Conservation (phyloP, 2,797 vertebrate genomes). For the Cheirogaleus major region DNA sequence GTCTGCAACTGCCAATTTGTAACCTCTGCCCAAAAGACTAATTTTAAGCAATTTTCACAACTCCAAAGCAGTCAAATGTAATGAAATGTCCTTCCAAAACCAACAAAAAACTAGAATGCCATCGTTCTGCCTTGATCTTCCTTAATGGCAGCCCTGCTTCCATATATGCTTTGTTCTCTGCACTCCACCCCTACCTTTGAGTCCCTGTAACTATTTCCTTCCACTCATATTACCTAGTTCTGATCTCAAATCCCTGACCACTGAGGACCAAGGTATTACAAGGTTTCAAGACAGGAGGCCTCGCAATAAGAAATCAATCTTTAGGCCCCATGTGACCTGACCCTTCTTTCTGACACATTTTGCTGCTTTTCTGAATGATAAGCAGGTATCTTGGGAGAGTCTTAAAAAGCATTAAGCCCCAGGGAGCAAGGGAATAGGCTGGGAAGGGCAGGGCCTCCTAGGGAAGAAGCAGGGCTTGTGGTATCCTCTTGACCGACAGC, state of each 20-base stretch:
- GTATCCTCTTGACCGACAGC: not conserved
- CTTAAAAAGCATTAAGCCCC: not conserved
- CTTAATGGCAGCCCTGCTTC: not conserved
- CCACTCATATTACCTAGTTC: not conserved
- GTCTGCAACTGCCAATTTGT: not conserved
- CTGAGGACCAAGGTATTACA: not conserved
- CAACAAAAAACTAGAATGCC: not conserved
- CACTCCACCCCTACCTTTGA: not conserved
- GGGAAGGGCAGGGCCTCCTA: not conserved
- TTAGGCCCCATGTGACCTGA: not conserved
- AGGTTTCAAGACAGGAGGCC: not conserved
- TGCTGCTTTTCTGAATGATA: not conserved
- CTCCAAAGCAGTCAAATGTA: not conserved
- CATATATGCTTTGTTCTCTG: not conserved
- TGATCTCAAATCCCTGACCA: not conserved
- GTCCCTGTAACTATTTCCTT: not conserved
- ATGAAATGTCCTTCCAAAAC: not conserved
- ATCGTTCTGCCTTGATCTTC: not conserved
- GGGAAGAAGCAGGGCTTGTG: not conserved
- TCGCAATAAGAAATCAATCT: not conserved
- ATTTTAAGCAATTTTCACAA: slow-evolving; percentile 3
- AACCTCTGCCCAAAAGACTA: not conserved
- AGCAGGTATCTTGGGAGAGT: not conserved
- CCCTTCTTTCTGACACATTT: not conserved
- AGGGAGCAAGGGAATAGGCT: not conserved